Evolutionary conservation across 1,140 invertebrate genomes (phyloP).

Genomic region (Hormaphis cornu): DNA sequence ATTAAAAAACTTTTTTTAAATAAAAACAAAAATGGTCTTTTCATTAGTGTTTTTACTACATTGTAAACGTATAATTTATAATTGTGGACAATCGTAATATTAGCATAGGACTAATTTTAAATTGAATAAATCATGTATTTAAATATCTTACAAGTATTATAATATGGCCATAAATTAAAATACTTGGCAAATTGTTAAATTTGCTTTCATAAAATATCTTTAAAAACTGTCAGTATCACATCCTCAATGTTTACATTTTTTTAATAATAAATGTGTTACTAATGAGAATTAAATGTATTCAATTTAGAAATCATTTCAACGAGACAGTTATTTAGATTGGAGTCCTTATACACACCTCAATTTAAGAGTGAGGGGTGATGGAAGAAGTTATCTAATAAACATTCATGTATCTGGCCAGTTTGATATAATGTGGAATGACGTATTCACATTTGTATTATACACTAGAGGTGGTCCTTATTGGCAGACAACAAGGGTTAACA

Average conservation of each 20-base stretch:
- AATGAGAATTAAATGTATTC: background rate
- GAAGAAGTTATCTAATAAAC: conserved; percentile 73
- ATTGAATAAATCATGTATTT: no score
- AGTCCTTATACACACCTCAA: conserved; percentile 68
- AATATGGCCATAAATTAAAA: no score
- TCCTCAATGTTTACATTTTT: background rate
- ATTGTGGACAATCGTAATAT: no score
- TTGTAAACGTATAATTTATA: no score
- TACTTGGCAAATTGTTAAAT: no score
- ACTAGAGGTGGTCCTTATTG: conserved; percentile 95
- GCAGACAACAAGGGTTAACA: conserved; percentile 71
- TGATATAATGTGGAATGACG: conserved; percentile 76
- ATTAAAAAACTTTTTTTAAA: no score
- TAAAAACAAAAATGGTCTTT: no score
- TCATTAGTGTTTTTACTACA: no score
- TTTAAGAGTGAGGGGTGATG: conserved; percentile 80
- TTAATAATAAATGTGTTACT: background rate
- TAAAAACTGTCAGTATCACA: no score
- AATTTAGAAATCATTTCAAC: conserved; percentile 72
- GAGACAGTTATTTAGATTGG: conserved; percentile 62
- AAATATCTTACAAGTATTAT: no score
- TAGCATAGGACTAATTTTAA: no score
- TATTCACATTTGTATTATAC: conserved; percentile 69
- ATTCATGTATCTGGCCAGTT: conserved; percentile 58
- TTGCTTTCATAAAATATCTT: no score